phyloP scores from a whole-genome alignment of 2,888 invertebrate genomes.

The Scotopteryx bipunctaria region DNA sequence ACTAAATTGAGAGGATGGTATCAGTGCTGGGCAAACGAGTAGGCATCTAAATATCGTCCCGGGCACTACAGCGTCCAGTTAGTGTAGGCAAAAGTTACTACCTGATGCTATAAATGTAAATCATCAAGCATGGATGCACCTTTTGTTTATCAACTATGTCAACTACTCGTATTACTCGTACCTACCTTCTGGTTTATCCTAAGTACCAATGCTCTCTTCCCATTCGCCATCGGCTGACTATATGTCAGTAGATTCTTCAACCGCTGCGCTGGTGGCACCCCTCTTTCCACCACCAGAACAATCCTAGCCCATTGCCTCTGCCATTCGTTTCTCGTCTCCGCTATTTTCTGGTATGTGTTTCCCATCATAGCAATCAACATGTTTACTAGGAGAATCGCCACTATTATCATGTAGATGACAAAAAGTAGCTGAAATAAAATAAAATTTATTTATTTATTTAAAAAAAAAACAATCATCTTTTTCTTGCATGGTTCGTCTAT shows the following conservation, averaged over 20 bases:
- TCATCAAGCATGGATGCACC: too few species aligned
- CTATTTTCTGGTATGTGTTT: constrained; percentile 98
- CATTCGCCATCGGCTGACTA: constrained; percentile 97
- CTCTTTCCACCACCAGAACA: constrained; percentile 97
- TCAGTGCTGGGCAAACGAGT: too few species aligned
- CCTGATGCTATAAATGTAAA: too few species aligned
- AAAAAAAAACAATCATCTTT: too few species aligned
- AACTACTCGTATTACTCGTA: not conserved
- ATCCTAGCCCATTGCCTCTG: constrained; percentile 99
- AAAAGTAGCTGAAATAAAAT: constrained; percentile 88
- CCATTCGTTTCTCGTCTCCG: constrained; percentile 98
- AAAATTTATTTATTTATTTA: too few species aligned
- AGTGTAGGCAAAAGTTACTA: too few species aligned
- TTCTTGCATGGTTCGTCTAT: too few species aligned
- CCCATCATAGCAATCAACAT: constrained; percentile 99
- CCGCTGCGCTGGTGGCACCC: constrained; percentile 95
- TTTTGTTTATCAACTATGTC: not conserved
- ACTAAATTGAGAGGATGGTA: too few species aligned
- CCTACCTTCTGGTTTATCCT: constrained; percentile 93
- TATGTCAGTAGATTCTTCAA: constrained; percentile 94
- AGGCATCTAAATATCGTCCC: too few species aligned
- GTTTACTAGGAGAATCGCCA: constrained; percentile 96
- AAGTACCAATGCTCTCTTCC: constrained; percentile 92
- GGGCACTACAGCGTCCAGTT: too few species aligned
- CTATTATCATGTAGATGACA: constrained; percentile 98